phyloP scores from a whole-genome alignment of 1,140 invertebrate species.

The Dreissena rostriformis region DNA sequence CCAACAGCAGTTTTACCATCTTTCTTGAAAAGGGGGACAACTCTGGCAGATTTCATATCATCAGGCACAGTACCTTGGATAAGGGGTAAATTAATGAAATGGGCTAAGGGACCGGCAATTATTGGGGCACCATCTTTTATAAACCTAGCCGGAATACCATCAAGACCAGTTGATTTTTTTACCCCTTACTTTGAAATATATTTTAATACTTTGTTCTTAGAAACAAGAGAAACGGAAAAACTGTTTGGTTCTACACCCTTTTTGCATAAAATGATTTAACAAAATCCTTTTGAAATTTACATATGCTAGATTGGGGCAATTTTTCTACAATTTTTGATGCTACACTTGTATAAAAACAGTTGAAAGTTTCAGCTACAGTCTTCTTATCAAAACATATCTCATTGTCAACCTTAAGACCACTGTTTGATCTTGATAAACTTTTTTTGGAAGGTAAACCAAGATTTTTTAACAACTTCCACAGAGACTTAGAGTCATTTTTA shows the following conservation, averaged over 20 bases:
- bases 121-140: conserved; percentile 15
- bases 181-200: background rate
- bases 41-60: conserved; percentile 25
- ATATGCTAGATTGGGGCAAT: conserved; percentile 5
- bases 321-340: conserved; percentile 19
- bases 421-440: background rate
- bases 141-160: conserved; percentile 33
- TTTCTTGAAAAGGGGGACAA: conserved; percentile 36
- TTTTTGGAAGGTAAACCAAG: background rate
- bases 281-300: no score
- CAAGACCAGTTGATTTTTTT: conserved; percentile 15
- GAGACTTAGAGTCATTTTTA: conserved; percentile 2
- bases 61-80: conserved; percentile 27
- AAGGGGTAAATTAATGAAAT: conserved; percentile 36
- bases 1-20: conserved; percentile 40
- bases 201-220: no score
- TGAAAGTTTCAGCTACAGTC: background rate
- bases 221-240: conserved; percentile 5
- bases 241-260: background rate
- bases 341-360: conserved; percentile 34
- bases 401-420: background rate
- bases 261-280: background rate
- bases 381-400: conserved; percentile 13
- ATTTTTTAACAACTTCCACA: no score
- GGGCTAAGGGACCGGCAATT: conserved; percentile 21